Evolutionary conservation across 92 coral and sea anemone species (phyloP), one percentile per base, ranked within the genome.

Genomic region (Phenganax marumi): DNA sequence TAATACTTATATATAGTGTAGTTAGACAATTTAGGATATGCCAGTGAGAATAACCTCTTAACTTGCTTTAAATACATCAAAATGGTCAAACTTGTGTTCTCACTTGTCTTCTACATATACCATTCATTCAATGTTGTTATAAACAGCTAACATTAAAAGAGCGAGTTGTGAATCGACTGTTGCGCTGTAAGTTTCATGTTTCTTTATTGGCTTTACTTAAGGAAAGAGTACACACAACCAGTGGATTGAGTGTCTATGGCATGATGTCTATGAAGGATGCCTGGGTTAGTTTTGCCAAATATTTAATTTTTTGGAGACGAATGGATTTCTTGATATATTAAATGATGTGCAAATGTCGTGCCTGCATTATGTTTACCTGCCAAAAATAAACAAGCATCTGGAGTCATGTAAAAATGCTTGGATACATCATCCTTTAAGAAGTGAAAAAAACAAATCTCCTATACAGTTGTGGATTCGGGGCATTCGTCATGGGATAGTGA

Each of bases 261-360:
- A 88, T 50, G 90, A 87, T 87, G 88, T 84, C 18, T 87, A 51
- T 54, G 81, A 13, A n/a, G 91, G 86, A 16, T 88, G 89, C 79
- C 86, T 88, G 16, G 6, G 47, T 70, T 62, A 84, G 22, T 85
- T 88, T 60, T 74, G 79, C 51, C 74, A 88, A 51, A 77, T 84
- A 79, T 85, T 85, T 60, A 23, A 46, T 10, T 57, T 18, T 54
- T 65, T 89, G 33, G 91, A 89, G 82, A 77, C 63, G 18, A 68
- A 86, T 52, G 65, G 21, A 49, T 55, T 85, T 12, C 91, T 88
- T 66, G 87, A 89, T 70, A 47, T 65, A 25, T 46, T 56, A 53
- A 68, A 89, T 89, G 91, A 89, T 33, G 71, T 86, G 14, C 91
- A 89, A 51, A 73, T 89, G 72, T 89, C 89, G 91, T 89, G 87